Evolutionary conservation across 2,888 invertebrate genomes (phyloP).

Genomic region (Phymatocera aterrima): DNA sequence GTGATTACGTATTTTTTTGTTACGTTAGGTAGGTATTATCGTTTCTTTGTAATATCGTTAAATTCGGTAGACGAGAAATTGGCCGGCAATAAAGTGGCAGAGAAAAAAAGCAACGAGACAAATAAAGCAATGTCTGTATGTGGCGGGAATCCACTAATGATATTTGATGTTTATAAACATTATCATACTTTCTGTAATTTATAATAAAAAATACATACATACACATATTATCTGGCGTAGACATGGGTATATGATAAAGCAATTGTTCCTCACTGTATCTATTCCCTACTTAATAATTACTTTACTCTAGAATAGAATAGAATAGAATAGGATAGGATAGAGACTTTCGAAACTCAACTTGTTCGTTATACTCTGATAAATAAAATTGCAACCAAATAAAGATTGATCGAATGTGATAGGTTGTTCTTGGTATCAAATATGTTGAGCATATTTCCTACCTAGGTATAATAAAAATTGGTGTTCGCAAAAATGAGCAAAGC

Average conservation of each 20-base stretch:
- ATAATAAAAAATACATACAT: not conserved
- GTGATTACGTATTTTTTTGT: slow-evolving; percentile 7
- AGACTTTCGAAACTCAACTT: slow-evolving; percentile 24
- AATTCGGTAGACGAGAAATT: slow-evolving; percentile 10
- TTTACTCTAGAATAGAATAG: slow-evolving; percentile 17
- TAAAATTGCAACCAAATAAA: slow-evolving; percentile 20
- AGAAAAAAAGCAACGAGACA: not conserved
- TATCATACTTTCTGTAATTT: not conserved
- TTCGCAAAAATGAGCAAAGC: slow-evolving; percentile 12
- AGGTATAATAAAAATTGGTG: not conserved
- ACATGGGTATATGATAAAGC: not conserved
- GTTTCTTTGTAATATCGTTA: slow-evolving; percentile 3
- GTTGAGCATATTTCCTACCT: not conserved
- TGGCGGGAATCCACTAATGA: slow-evolving; percentile 29
- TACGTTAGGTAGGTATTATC: not conserved
- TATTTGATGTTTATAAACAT: not conserved
- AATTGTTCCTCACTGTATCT: slow-evolving; percentile 34
- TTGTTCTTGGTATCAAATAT: not conserved
- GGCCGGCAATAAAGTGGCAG: not conserved
- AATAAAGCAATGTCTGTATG: not conserved
- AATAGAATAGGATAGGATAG: too few species aligned
- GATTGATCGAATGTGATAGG: not conserved
- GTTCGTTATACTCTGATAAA: slow-evolving; percentile 42
- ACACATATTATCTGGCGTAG: not conserved
- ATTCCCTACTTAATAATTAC: slow-evolving; percentile 31